Percentiles rank a stretch among this genome's conserved stretches.
Conservation (phyloP, 2,113 vertebrate species). For the Gnathonemus longibarbis region DNA sequence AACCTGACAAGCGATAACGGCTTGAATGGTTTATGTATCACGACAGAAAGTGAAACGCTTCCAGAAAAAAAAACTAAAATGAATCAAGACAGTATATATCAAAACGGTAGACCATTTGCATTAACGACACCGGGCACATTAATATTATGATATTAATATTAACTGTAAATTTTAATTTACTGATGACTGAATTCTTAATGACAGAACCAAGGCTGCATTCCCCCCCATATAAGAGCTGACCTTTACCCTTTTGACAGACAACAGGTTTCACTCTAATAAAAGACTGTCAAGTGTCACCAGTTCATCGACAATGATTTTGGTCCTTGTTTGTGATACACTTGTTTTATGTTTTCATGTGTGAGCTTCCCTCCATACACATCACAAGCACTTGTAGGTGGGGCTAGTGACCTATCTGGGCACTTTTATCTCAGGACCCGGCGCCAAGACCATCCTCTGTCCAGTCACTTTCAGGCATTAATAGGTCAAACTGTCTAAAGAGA, state of each 20-base stretch:
- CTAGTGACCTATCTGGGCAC: not conserved
- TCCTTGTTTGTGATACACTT: not conserved
- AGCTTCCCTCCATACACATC: not conserved
- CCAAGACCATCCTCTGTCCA: not conserved
- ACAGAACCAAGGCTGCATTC: not conserved
- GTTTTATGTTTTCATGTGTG: not conserved
- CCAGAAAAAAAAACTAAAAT: not conserved
- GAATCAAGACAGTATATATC: not conserved
- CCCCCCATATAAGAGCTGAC: not conserved
- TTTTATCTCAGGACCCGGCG: not conserved
- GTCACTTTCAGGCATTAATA: not conserved
- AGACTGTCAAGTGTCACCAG: not conserved
- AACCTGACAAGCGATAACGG: not conserved
- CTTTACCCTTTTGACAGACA: not conserved
- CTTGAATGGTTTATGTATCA: not conserved
- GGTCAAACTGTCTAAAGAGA: not conserved
- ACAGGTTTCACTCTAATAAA: not conserved
- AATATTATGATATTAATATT: not conserved
- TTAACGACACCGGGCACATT: not conserved
- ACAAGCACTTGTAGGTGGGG: not conserved
- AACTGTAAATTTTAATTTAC: not conserved
- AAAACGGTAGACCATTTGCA: not conserved
- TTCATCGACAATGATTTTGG: not conserved
- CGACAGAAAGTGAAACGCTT: not conserved
- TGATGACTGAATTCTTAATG: not conserved